phyloP scores from a whole-genome alignment of 2,797 vertebrate genomes.

The Euthynnus affinis region DNA sequence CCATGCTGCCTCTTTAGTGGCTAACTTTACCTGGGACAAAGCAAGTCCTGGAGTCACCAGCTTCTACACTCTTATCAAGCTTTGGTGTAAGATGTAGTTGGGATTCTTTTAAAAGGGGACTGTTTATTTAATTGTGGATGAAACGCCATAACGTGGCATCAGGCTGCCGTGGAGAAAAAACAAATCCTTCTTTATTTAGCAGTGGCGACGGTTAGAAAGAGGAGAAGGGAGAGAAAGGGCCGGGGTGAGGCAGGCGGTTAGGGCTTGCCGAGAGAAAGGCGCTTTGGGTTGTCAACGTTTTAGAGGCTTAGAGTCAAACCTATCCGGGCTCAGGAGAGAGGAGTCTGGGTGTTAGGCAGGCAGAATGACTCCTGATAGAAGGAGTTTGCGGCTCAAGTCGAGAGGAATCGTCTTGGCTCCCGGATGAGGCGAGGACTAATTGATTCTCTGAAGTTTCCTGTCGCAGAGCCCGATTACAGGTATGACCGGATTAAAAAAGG shows the following conservation, averaged over 20 bases:
- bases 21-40: constrained; percentile 80
- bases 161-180: constrained; percentile 68
- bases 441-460: constrained; percentile 90
- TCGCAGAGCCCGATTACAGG: constrained; percentile 87
- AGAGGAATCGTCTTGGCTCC: constrained; percentile 88
- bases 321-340: constrained; percentile 89
- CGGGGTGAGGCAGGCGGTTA: constrained; percentile 82
- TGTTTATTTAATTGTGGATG: constrained; percentile 86
- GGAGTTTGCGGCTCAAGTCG: constrained; percentile 90
- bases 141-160: constrained; percentile 69
- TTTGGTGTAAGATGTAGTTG: constrained; percentile 27
- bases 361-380: constrained; percentile 91
- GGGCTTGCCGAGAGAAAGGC: constrained; percentile 85
- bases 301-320: constrained; percentile 91
- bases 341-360: constrained; percentile 89
- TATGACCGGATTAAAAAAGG: constrained; percentile 86
- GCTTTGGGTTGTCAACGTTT: constrained; percentile 91
- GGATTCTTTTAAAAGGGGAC: constrained; percentile 47
- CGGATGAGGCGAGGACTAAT: constrained; percentile 88
- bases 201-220: constrained; percentile 76
- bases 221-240: constrained; percentile 73
- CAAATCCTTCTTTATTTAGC: constrained; percentile 86
- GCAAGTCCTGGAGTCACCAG: constrained; percentile 61
- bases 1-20: constrained; percentile 80
- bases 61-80: constrained; percentile 38